These are phyloP conservation scores for Drosophila nigromelanica DNA, from an alignment of 1,140 invertebrate species.

Conservation along the genomic window DNA sequence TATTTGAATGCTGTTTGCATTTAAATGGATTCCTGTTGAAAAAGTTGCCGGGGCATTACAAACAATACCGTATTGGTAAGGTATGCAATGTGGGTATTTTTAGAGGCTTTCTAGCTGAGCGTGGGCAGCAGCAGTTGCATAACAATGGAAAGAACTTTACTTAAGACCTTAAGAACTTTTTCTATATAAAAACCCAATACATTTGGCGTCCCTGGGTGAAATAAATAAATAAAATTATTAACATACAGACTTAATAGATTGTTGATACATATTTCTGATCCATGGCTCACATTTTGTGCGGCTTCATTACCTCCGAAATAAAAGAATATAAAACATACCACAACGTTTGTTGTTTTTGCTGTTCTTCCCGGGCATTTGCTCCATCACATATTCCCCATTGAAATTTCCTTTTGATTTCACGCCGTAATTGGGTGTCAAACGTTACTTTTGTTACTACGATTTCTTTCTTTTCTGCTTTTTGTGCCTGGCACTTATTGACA, in stretches of 20 bases:
- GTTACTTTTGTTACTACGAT: constrained; percentile 71
- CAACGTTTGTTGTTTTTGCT: neutral
- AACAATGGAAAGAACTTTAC: neutral
- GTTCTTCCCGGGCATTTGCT: constrained; percentile 10
- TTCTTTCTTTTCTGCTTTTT: constrained; percentile 41
- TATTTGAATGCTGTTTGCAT: constrained; percentile 20
- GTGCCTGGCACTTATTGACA: constrained; percentile 72
- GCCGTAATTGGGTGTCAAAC: constrained; percentile 79
- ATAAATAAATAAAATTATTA: neutral
- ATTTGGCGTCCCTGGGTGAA: neutral
- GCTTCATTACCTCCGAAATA: neutral
- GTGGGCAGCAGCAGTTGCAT: neutral
- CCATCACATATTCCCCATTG: constrained; percentile 58
- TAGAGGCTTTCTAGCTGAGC: neutral
- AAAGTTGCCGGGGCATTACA: neutral
- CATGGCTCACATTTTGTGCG: neutral
- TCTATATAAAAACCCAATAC: neutral
- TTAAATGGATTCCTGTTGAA: constrained; percentile 24
- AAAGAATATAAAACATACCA: neutral
- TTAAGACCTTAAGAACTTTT: neutral
- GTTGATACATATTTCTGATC: neutral
- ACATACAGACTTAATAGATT: neutral
- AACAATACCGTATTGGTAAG: neutral
- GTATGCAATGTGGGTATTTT: neutral
- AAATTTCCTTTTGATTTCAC: constrained; percentile 78